These are phyloP conservation scores for Parauchenoglanis punctatus DNA, from an alignment of 2,797 vertebrate species.

Conservation along the genomic window DNA sequence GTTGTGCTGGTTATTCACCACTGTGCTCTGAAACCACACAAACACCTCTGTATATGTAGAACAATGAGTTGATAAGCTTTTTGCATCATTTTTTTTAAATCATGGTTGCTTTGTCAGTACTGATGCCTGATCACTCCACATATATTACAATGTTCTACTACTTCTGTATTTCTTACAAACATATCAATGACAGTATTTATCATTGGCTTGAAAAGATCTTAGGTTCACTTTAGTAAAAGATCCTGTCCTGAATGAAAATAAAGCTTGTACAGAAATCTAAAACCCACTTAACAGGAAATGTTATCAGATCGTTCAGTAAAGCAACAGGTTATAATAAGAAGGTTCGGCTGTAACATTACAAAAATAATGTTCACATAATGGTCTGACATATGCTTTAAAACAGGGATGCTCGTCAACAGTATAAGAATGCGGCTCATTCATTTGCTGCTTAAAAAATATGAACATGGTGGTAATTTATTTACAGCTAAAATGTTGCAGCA, in stretches of 20 bases:
- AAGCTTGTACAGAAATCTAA: background rate
- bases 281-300: background rate
- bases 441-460: background rate
- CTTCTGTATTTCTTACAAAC: background rate
- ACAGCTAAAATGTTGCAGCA: background rate
- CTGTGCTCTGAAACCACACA: constrained; percentile 9
- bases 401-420: background rate
- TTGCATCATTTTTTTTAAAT: background rate
- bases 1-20: constrained; percentile 36
- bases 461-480: background rate
- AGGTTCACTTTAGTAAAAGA: constrained; percentile 4
- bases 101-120: background rate
- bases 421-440: background rate
- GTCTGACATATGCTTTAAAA: background rate
- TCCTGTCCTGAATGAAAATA: background rate
- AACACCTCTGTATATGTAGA: background rate
- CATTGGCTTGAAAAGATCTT: background rate
- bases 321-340: background rate
- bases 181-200: background rate
- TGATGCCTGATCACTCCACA: background rate
- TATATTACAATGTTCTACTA: background rate
- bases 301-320: background rate
- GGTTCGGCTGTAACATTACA: background rate
- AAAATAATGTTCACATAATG: background rate
- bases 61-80: background rate